Conservation (phyloP, 2,113 vertebrate genomes). For the Embiotoca jacksoni region DNA sequence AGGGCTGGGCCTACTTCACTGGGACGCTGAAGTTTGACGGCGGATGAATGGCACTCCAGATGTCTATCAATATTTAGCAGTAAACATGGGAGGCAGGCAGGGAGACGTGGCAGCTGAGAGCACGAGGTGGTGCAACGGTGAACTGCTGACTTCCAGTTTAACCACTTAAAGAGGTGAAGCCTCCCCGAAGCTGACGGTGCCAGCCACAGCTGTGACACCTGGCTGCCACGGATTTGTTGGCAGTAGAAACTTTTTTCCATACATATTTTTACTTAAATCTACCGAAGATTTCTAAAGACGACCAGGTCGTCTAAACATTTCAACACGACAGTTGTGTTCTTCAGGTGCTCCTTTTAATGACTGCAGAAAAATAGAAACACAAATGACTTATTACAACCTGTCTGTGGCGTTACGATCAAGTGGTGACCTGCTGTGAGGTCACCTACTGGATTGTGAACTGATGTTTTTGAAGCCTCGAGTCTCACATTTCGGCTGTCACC, state of each 20-base stretch:
- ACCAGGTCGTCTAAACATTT: no score
- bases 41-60: slow-evolving; percentile 82
- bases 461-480: no score
- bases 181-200: slow-evolving; percentile 27
- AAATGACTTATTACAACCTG: not conserved
- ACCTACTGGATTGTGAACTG: no score
- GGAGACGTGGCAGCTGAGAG: slow-evolving; percentile 77
- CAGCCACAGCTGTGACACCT: slow-evolving; percentile 38
- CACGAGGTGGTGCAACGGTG: slow-evolving; percentile 66
- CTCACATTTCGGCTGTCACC: no score
- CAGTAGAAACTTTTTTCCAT: not conserved
- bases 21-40: slow-evolving; percentile 74
- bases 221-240: slow-evolving; percentile 8
- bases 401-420: no score
- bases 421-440: no score
- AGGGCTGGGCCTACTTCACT: slow-evolving; percentile 75
- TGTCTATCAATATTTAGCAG: slow-evolving; percentile 89
- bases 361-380: not conserved
- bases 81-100: slow-evolving; percentile 80
- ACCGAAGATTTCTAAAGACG: no score
- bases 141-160: slow-evolving; percentile 63
- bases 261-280: no score
- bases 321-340: not conserved
- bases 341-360: not conserved
- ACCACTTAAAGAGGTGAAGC: slow-evolving; percentile 57